Evolutionary conservation across 1,140 invertebrate species (phyloP), one percentile per base, ranked within the genome.

Genomic region (Plutomurus gul): DNA sequence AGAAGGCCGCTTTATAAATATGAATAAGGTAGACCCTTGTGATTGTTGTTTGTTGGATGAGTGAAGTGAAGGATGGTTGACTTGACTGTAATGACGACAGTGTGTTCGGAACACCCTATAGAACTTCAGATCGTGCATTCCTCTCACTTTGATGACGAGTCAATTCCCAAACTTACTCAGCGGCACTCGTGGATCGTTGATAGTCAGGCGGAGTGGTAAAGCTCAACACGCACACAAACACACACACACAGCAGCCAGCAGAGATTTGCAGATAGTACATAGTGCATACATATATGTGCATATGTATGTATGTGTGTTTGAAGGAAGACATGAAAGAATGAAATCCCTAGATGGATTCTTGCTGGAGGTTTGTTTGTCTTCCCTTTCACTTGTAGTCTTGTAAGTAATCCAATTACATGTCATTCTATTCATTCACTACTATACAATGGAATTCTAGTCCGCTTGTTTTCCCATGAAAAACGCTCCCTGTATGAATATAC

Each of bases 131-230:
- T n/a, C n/a, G n/a, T n/a, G n/a, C n/a, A 51, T 18, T 51, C 36
- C 36, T 33, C 56, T 65, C 27, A 30, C 56, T 65, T 65, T 65
- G 56, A 65, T 65, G 56, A 65, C 36, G 56, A 65, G 56, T 65
- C 56, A 65, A 65, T 65, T 65, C 27, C 56, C 30, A 65, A 30
- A 33, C 25, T 65, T 27, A 65, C n/a, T n/a, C n/a, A n/a, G n/a
- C n/a, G n/a, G n/a, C n/a, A n/a, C n/a, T n/a, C n/a, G n/a, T n/a
- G n/a, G n/a, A n/a, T n/a, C n/a, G n/a, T n/a, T n/a, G n/a, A n/a
- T n/a, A n/a, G n/a, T n/a, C n/a, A n/a, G n/a, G n/a, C n/a, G n/a
- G n/a, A n/a, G 25, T 33, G 56, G n/a, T 25, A 65, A n/a, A 65
- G 27, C 36, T 25, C 30, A 27, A 65, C 25, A 27, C 56, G 16